These are phyloP conservation scores for Carduelis carduelis DNA, from an alignment of 2,797 vertebrate genomes.

Conservation along the genomic window DNA sequence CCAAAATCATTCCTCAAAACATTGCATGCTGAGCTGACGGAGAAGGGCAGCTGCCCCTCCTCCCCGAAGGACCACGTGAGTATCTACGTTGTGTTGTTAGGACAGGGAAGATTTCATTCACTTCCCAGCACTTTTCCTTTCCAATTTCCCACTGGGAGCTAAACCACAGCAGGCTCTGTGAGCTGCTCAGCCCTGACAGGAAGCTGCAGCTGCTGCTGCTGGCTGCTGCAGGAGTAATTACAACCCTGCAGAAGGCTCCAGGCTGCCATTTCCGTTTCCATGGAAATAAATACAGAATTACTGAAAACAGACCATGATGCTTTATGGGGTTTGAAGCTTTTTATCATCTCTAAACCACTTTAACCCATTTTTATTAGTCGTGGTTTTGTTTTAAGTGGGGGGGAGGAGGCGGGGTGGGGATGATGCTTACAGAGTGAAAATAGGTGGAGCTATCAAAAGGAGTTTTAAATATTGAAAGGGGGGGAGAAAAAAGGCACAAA, in stretches of 20 bases:
- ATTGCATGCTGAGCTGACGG: fast-evolving
- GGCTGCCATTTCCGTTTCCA: constrained; percentile 60
- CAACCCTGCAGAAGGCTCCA: constrained; percentile 42
- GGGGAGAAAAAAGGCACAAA: fast-evolving
- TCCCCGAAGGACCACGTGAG: background rate
- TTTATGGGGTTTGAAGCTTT: constrained; percentile 9
- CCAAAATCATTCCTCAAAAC: background rate
- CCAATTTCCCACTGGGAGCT: background rate
- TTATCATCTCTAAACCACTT: constrained; percentile 12
- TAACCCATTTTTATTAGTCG: background rate
- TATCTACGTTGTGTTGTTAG: fast-evolving
- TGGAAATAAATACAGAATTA: constrained; percentile 64
- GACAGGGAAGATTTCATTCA: background rate
- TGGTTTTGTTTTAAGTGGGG: background rate
- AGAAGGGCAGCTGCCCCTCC: background rate
- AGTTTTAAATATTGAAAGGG: background rate
- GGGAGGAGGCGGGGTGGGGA: fast-evolving
- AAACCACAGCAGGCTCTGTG: background rate
- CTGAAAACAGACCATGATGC: constrained; percentile 6
- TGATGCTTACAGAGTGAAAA: background rate
- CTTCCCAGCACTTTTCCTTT: background rate
- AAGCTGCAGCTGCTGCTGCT: background rate
- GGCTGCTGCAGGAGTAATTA: constrained; percentile 62
- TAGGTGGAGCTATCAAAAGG: fast-evolving
- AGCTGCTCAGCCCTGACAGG: background rate